Base-by-base conservation (phyloP, 2,888 invertebrate species). In the Eulithis testata region DNA sequence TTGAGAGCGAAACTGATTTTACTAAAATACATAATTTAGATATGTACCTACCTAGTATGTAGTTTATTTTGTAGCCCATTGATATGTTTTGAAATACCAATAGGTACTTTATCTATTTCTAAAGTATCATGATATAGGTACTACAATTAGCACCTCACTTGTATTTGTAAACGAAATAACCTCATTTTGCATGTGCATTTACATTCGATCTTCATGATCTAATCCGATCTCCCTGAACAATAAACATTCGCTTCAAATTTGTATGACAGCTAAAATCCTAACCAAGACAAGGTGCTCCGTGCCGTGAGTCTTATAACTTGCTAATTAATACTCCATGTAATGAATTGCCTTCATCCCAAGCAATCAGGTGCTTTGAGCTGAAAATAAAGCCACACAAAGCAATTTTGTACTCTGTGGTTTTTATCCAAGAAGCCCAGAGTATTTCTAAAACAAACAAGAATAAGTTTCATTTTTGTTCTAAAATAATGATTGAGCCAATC, bases 301-400 rank as follows among this genome's bases (percentile, higher is more conserved):
- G 12, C 36, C 14, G 37, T 53, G 12, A 60, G 50, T 52, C 56
- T 49, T 60, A 60, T 51, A 56, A 37, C 47, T 12, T 31, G 43
- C 54, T 60, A 53, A 47, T 63, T 11, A 58, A 59, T 68, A 51
- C 57, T 62, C 27, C 40, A 61, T 51, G 53, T 68, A 68, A 71
- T 69, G 60, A 72, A 68, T 66, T 66, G 68, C 68, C 53, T 68
- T 69, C 57, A 50, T 44, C 62, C 51, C 45, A 63, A 63, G 66
- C 68, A 70, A 72, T 68, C 68, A 70, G 65, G 61, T 55, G 58
- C 72, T 63, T 68, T 72, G 65, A 60, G 63, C 66, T 45, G 12
- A 54, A 65, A 64, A 61, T 55, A 56, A n/a, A 59, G 49, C 65
- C 62, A 56, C 65, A 56, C 4, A 43, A 67, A 65, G 61, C 55